Evolutionary conservation across 37 sponge, comb jelly and placozoan species (phyloP), one percentile per base, ranked within the genome.

Genomic region (Crambe crambe): DNA sequence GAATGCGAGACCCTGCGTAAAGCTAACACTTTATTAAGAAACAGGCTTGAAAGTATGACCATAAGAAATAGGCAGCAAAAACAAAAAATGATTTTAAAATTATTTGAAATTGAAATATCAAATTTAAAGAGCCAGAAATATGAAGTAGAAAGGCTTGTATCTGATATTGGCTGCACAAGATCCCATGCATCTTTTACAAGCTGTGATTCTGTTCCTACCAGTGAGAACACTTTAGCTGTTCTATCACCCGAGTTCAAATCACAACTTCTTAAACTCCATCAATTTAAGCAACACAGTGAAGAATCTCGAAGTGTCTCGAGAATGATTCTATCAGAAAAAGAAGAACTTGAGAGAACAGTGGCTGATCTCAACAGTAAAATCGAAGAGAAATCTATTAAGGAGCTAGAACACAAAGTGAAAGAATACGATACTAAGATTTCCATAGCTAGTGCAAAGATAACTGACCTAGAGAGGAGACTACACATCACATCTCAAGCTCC

Each of bases 91-190:
- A 56, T 87, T 1, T 57, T 83, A 30, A 87, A 87, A 21, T 75
- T 91, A 35, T 80, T 91, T 87, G 88, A 91, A 40, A 75, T 91
- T 26, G 87, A 91, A 57, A 17, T 75, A 21, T 63, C 83, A 3
- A 83, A 44, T 67, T 27, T 91, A 21, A 79, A 75, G 66, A 54
- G 80, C 25, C 58, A 79, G 18, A 85, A 83, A 63, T 83, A 75
- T 38, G 83, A 87, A 18, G 20, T 91, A 9, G 92, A 87, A 57
- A 83, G 68, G 40, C 72, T 59, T 31, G 32, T 78, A 35, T 80
- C 82, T 10, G 83, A 32, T 38, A 6, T 83, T 42, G 87, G 83
- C 37, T 64, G 71, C 21, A 67, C 26, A 31, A 9, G 18, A 9
- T 41, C 54, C 17, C 56, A 54, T 25, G 35, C 8, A 3, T 3